These are phyloP conservation scores for Gryon sp. DNA, from an alignment of 1,140 invertebrate species.

Conservation along the genomic window DNA sequence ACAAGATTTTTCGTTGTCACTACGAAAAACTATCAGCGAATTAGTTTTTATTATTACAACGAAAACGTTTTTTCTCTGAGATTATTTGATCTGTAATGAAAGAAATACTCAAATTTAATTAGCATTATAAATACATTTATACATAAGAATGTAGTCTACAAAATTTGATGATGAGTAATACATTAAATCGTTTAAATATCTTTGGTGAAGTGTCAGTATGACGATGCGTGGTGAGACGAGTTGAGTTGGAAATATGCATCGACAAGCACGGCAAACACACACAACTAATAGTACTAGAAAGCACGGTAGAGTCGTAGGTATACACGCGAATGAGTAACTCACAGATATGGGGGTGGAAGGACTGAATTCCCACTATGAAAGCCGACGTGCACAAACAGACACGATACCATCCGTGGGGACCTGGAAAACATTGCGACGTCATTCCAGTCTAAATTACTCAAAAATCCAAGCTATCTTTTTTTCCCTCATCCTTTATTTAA, in stretches of 20 bases:
- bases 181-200: conserved; percentile 56
- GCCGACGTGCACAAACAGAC: conserved; percentile 77
- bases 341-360: conserved; percentile 56
- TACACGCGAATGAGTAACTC: conserved; percentile 61
- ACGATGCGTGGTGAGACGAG: conserved; percentile 74
- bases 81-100: no score
- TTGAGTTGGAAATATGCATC: conserved; percentile 78
- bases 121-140: conserved; percentile 22
- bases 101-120: no score
- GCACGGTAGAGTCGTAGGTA: conserved; percentile 67
- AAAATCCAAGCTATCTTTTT: no score
- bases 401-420: conserved; percentile 71
- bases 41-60: no score
- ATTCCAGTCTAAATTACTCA: no score
- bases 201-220: conserved; percentile 71
- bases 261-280: conserved; percentile 76
- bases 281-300: conserved; percentile 76
- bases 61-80: no score
- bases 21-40: no score
- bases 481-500: no score
- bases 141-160: conserved; percentile 50
- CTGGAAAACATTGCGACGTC: conserved; percentile 59
- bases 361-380: conserved; percentile 70
- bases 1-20: no score
- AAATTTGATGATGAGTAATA: conserved; percentile 53